These are phyloP conservation scores for Todiramphus saurophagus DNA, from an alignment of 2,113 vertebrate genomes.

Conservation along the genomic window DNA sequence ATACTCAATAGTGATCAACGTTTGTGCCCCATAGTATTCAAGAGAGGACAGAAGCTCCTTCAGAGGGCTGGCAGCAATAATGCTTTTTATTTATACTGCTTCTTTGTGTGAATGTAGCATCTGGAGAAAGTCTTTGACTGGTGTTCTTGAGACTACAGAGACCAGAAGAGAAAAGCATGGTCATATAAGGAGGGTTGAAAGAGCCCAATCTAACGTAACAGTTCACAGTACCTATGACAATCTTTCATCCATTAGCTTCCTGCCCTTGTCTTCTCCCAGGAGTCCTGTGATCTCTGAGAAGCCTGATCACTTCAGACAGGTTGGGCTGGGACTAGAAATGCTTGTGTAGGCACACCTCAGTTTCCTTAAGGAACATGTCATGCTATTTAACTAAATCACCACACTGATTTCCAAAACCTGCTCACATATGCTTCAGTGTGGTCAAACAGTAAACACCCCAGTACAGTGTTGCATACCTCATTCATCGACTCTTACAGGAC, in stretches of 20 bases:
- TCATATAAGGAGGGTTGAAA: neutral
- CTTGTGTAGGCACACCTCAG: neutral
- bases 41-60: conserved; percentile 44
- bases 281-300: neutral
- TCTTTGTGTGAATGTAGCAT: conserved; percentile 30
- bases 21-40: neutral
- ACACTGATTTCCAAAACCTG: neutral
- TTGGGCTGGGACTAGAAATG: neutral
- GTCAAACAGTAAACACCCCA: neutral
- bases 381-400: neutral
- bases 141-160: neutral
- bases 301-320: neutral
- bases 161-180: neutral
- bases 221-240: neutral
- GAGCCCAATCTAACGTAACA: neutral
- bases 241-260: neutral
- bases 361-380: neutral
- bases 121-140: conserved; percentile 24
- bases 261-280: neutral
- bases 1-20: conserved; percentile 5
- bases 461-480: neutral
- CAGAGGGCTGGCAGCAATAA: conserved; percentile 1
- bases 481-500: neutral
- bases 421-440: neutral
- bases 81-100: conserved; percentile 8